Percentiles rank a stretch among this genome's conserved stretches.
Evolutionary conservation across 1,140 invertebrate genomes (phyloP).

Genomic region (Anthonomus grandis): DNA sequence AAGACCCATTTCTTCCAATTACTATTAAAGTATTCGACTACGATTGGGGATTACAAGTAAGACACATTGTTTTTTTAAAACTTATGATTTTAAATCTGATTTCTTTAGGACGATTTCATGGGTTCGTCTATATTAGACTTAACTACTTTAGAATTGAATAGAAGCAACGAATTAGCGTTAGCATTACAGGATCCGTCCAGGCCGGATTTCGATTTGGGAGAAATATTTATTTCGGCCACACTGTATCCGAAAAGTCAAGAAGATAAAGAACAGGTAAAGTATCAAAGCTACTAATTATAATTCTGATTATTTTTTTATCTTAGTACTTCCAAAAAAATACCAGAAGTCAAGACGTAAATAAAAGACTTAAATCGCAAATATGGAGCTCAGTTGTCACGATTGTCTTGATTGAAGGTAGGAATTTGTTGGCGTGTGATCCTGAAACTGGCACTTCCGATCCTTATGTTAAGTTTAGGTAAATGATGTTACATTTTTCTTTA

Average conservation of each 20-base stretch:
- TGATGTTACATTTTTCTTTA: neutral
- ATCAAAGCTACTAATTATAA: neutral
- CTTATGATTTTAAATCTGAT: neutral
- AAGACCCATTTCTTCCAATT: constrained; percentile 87
- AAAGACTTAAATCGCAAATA: constrained; percentile 83
- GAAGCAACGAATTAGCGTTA: constrained; percentile 74
- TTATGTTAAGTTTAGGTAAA: constrained; percentile 93
- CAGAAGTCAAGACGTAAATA: constrained; percentile 72
- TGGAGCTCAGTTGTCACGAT: constrained; percentile 96
- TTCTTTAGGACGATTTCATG: constrained; percentile 91
- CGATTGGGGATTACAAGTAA: constrained; percentile 83
- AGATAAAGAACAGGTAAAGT: constrained; percentile 75
- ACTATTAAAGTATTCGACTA: constrained; percentile 95
- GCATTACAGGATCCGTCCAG: constrained; percentile 70
- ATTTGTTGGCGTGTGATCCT: constrained; percentile 83
- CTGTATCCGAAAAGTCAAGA: constrained; percentile 86
- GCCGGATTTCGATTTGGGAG: constrained; percentile 69
- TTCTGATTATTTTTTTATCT: too few species aligned
- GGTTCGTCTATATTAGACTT: constrained; percentile 84
- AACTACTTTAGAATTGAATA: constrained; percentile 77
- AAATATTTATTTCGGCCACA: constrained; percentile 75
- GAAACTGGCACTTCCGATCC: constrained; percentile 87
- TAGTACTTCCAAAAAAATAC: constrained; percentile 79
- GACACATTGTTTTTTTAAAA: neutral
- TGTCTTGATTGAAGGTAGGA: constrained; percentile 90